These are phyloP conservation scores for Eriosoma lanigerum DNA, from an alignment of 1,140 invertebrate genomes.

Conservation along the genomic window DNA sequence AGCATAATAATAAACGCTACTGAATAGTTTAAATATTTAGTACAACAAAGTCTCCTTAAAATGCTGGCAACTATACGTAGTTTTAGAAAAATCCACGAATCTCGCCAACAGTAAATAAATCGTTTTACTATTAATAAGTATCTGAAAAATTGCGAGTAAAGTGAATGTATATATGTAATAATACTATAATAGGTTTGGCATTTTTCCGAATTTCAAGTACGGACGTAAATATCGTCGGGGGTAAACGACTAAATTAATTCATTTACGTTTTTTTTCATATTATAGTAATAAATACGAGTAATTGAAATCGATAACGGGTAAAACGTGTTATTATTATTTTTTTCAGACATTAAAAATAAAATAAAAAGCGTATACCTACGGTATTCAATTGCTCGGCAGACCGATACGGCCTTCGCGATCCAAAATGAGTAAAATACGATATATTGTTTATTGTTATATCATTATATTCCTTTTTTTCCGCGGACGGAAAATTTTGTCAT, in stretches of 20 bases:
- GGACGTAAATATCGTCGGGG: background rate
- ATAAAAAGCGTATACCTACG: background rate
- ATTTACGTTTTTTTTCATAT: no score
- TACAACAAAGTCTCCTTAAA: background rate
- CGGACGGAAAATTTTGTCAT: no score
- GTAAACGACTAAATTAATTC: no score
- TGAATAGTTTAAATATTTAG: background rate
- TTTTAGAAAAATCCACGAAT: background rate
- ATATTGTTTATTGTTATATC: background rate
- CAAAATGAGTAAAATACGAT: background rate
- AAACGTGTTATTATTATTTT: no score
- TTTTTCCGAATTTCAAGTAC: background rate
- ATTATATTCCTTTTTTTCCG: no score
- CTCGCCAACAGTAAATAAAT: conserved; percentile 7
- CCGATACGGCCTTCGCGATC: conserved; percentile 7
- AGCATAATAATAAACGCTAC: background rate
- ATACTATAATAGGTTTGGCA: background rate
- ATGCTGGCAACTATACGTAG: background rate
- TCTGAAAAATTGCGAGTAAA: background rate
- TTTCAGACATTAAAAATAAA: no score
- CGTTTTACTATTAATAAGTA: background rate
- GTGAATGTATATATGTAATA: background rate
- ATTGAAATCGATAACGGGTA: no score
- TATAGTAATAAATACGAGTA: no score
- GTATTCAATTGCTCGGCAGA: background rate